phyloP scores from a whole-genome alignment of 2,888 invertebrate species.

The Eutolmus rufibarbis region DNA sequence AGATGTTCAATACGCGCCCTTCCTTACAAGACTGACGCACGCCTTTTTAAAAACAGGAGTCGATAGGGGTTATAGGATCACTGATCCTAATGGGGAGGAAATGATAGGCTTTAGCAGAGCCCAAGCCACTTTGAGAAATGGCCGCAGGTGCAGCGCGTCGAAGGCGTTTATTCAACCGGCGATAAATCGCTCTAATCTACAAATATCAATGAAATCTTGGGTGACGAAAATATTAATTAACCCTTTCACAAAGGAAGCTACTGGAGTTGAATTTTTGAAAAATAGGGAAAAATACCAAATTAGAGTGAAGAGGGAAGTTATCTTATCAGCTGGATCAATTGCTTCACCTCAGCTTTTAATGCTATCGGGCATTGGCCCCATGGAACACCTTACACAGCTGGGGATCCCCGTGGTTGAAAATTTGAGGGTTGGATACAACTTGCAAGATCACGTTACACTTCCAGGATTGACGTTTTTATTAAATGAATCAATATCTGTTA shows the following conservation, averaged over 20 bases:
- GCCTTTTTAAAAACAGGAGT: constrained; percentile 73
- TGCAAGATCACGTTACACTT: constrained; percentile 82
- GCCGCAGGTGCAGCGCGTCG: constrained; percentile 78
- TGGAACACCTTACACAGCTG: constrained; percentile 67
- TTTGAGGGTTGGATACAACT: constrained; percentile 79
- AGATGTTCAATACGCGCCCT: constrained; percentile 73
- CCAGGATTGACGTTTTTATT: constrained; percentile 76
- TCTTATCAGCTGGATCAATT: constrained; percentile 81
- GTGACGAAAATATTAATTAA: constrained; percentile 75
- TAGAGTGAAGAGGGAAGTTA: constrained; percentile 75
- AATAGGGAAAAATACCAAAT: constrained; percentile 65
- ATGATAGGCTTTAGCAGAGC: constrained; percentile 73
- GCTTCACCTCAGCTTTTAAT: constrained; percentile 86
- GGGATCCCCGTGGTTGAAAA: constrained; percentile 72
- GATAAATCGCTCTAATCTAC: constrained; percentile 70
- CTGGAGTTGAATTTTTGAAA: constrained; percentile 76
- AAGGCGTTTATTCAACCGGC: constrained; percentile 81
- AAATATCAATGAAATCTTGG: constrained; percentile 73
- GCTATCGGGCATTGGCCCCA: constrained; percentile 83
- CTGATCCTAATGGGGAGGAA: constrained; percentile 74
- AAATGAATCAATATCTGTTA: constrained; percentile 72
- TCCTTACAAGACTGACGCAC: constrained; percentile 69
- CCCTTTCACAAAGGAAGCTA: constrained; percentile 67
- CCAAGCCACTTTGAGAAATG: constrained; percentile 75
- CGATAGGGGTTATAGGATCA: constrained; percentile 74